phyloP scores from a whole-genome alignment of 2,888 invertebrate genomes.

The Dromius quadrimaculatus region DNA sequence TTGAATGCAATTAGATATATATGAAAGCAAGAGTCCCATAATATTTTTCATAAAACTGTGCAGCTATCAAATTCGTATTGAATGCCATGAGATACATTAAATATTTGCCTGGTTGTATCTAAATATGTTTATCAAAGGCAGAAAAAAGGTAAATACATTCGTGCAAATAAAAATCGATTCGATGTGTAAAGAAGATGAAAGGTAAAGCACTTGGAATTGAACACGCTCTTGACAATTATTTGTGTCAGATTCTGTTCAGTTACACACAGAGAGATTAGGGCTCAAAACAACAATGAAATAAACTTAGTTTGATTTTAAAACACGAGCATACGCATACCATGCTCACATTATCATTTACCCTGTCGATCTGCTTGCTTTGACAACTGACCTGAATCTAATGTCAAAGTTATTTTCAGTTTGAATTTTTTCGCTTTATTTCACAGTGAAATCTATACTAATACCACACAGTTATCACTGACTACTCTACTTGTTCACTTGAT shows the following conservation, averaged over 20 bases:
- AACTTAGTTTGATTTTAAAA: conserved; percentile 7
- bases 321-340: conserved; percentile 39
- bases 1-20: too few species aligned
- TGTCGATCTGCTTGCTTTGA: conserved; percentile 40
- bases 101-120: not conserved
- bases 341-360: conserved; percentile 38
- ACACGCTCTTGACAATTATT: conserved; percentile 25
- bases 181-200: conserved; percentile 16
- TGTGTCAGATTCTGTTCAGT: conserved; percentile 24
- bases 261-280: conserved; percentile 1
- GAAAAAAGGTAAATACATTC: conserved; percentile 30
- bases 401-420: conserved; percentile 49
- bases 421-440: conserved; percentile 50
- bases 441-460: conserved; percentile 41
- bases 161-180: conserved; percentile 20
- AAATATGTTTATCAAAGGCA: conserved; percentile 11
- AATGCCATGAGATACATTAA: too few species aligned
- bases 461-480: conserved; percentile 39
- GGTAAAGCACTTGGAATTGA: conserved; percentile 24
- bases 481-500: too few species aligned
- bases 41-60: too few species aligned
- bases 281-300: conserved; percentile 33
- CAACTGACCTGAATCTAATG: conserved; percentile 48
- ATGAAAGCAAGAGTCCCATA: too few species aligned
- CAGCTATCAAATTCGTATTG: too few species aligned